Evolutionary conservation across 2,888 invertebrate genomes (phyloP), one percentile per base, ranked within the genome.

Genomic region (Aphidius colemani): DNA sequence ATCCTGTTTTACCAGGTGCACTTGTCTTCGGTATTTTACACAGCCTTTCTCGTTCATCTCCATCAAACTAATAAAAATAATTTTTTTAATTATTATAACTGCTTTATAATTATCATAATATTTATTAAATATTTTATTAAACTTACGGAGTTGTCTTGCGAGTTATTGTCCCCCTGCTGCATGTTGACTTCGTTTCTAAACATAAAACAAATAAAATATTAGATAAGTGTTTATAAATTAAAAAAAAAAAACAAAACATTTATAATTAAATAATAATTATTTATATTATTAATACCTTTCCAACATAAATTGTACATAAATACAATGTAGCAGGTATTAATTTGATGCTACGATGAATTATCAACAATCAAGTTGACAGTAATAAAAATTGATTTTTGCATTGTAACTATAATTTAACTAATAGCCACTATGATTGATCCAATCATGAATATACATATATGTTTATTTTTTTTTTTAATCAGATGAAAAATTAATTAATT

Each of bases 111-210:
- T 41, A 9, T 41, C 10, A 11, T 10, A 44, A 11, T 13, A 55
- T 40, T 53, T n/a, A 40, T 41, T 11, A 43, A 55, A 7, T 7
- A 59, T 8, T 30, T 48, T 13, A 7, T 30, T 41, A 69, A 68
- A 84, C 85, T 85, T 80, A 86, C 86, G 74, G 85, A 83, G 80
- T 85, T 86, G 80, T 86, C 86, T 78, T 85, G 86, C 74, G 84
- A 84, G 75, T 85, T 82, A 73, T 85, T 79, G 73, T 86, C 86
- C 80, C 86, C 85, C 84, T 86, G 86, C 85, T 86, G 86, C 87
- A 87, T 87, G 82, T 84, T 85, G 82, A 74, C 77, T 78, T 80
- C 79, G 76, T 76, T 83, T 82, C 84, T 84, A 78, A 56, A 83
- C 82, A 71, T 75, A 66, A 75, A 18, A 18, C 13, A 18, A 18